Evolutionary conservation across 2,113 vertebrate genomes (phyloP).

Genomic region (Nematolebias whitei): DNA sequence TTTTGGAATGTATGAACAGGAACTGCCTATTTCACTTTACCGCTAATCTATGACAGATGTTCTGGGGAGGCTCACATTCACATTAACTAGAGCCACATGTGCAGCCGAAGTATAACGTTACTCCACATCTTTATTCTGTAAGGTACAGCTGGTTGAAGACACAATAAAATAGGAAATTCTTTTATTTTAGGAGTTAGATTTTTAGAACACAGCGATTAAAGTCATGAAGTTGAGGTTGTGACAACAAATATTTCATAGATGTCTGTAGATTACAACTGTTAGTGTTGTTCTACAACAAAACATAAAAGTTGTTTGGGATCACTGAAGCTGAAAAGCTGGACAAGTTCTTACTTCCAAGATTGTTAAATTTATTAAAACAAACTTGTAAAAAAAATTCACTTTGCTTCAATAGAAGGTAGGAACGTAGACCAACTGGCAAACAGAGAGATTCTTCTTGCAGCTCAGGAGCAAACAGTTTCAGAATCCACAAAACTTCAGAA

Average conservation of each 20-base stretch:
- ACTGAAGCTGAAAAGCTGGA: too few species aligned
- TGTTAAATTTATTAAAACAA: too few species aligned
- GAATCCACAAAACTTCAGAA: too few species aligned
- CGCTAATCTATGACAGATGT: conserved; percentile 85
- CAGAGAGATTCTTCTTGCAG: too few species aligned
- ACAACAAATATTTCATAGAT: not conserved
- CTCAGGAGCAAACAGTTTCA: too few species aligned
- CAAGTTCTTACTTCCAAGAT: too few species aligned
- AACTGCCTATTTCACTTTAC: conserved; percentile 83
- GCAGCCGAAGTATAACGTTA: conserved; percentile 31
- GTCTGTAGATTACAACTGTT: too few species aligned
- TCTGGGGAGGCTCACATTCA: conserved; percentile 69
- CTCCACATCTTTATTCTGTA: conserved; percentile 3
- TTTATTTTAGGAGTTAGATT: not conserved
- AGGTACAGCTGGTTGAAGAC: conserved; percentile 4
- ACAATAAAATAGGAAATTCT: conserved; percentile 1
- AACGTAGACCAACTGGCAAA: too few species aligned
- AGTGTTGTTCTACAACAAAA: too few species aligned
- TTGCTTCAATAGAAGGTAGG: too few species aligned
- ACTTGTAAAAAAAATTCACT: too few species aligned
- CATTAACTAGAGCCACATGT: conserved; percentile 75
- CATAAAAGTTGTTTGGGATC: too few species aligned
- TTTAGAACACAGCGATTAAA: not conserved
- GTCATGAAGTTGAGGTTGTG: not conserved
- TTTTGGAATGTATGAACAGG: conserved; percentile 78